Conservation (phyloP, 2,113 vertebrate genomes). For the Salvelinus fontinalis region DNA sequence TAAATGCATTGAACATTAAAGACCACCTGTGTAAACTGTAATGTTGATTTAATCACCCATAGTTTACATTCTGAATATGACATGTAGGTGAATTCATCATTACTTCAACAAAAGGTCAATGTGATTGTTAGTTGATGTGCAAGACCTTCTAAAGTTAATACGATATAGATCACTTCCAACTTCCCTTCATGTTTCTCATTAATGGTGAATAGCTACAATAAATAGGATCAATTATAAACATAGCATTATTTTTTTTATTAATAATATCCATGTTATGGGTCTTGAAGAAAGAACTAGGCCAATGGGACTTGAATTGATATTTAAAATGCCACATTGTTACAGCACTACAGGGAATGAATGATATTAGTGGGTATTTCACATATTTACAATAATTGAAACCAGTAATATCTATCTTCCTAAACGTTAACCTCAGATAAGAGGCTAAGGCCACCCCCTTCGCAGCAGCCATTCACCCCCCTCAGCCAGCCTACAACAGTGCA, state of each 20-base stretch:
- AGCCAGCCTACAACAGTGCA: conserved; percentile 21
- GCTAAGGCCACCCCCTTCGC: not conserved
- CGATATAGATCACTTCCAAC: not conserved
- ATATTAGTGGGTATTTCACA: not conserved
- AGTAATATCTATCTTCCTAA: not conserved
- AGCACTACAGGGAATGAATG: not conserved
- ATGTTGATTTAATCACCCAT: not conserved
- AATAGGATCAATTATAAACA: conserved; percentile 10
- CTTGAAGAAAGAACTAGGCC: not conserved
- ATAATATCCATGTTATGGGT: not conserved
- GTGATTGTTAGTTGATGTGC: not conserved
- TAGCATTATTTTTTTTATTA: not conserved
- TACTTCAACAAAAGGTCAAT: not conserved
- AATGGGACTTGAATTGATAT: not conserved
- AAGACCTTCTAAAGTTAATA: not conserved
- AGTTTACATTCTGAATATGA: conserved; percentile 2
- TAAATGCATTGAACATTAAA: not conserved
- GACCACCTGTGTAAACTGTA: not conserved
- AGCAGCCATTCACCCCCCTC: not conserved
- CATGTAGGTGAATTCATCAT: not conserved
- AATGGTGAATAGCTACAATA: not conserved
- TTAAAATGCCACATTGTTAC: not conserved
- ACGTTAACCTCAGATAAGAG: not conserved
- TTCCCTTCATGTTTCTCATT: not conserved
- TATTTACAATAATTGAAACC: not conserved